Evolutionary conservation across 2,888 invertebrate genomes (phyloP), one percentile per base, ranked within the genome.

Genomic region (Baccha elongata): DNA sequence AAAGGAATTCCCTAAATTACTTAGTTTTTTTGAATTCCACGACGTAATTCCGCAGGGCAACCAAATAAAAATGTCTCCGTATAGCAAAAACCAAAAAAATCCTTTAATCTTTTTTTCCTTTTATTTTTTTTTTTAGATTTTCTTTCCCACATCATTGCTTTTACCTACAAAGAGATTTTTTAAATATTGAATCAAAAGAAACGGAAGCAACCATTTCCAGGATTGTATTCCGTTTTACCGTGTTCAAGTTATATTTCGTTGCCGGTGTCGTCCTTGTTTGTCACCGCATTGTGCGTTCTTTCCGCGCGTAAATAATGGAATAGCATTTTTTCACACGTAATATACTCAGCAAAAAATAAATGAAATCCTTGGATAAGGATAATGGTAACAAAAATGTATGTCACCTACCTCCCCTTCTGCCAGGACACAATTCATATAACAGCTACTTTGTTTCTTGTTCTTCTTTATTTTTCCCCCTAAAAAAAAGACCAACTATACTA

Each of bases 181-280:
- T 83, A 68, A 83, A 83, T 83, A 78, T 83, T 83, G 58, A 83
- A 83, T 83, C 83, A 83, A 83, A 83, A 44, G 72, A 73, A 83
- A 73, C 72, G 83, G 78, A 78, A 83, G 78, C 68, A 78, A 78
- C 64, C 42, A 42, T 72, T 44, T 35, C 13, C 60, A 67, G 58
- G 29, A 71, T 35, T 64, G 62, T 75, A 53, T 72, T 72, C 37
- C 40, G 62, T 72, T 60, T 11, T 29, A 2, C 69, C 44, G 69
- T 60, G 50, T 44, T 62, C 40, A 62, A 60, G 62, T 62, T 69
- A 48, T 48, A 19, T 40, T 15, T 10, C 10, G 32, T 2, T 53
- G 53, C 8, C 17, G 10, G 19, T 48, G 65, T 65, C 48, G 29
- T 79, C 40, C 53, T 73, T 62, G 46, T 44, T 64, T 69, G 64